phyloP scores from a whole-genome alignment of 2,113 vertebrate species.

The Herpetotheres cachinnans region DNA sequence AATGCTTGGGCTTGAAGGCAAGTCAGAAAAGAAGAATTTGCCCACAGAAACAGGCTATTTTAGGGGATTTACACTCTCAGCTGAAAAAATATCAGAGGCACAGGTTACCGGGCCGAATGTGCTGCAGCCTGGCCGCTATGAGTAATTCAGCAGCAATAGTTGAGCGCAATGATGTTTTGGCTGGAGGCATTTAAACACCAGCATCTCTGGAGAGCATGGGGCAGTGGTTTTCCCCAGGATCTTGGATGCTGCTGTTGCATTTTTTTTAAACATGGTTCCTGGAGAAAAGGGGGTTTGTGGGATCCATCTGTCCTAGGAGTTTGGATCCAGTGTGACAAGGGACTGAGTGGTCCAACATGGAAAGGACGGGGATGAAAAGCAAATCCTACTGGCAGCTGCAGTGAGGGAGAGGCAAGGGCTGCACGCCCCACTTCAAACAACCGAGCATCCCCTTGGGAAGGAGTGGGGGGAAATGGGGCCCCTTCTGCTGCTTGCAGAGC shows the following conservation, averaged over 20 bases:
- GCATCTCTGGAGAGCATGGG: background rate
- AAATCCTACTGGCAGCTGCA: accelerated
- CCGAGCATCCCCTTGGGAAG: background rate
- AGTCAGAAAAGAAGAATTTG: constrained; percentile 53
- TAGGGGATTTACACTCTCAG: constrained; percentile 38
- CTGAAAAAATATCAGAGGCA: background rate
- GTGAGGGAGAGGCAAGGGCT: background rate
- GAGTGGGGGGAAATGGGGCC: background rate
- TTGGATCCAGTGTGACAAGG: accelerated
- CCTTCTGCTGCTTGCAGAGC: background rate
- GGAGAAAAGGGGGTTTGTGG: background rate
- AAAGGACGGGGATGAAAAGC: background rate
- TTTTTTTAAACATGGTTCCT: background rate
- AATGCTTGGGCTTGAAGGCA: background rate
- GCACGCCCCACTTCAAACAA: accelerated
- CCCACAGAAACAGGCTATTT: constrained; percentile 52
- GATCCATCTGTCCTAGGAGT: background rate
- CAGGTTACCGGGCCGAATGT: background rate
- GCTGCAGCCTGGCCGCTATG: background rate
- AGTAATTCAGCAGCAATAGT: background rate
- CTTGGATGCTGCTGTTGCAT: background rate
- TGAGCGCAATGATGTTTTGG: background rate
- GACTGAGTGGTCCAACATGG: background rate
- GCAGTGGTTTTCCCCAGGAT: background rate
- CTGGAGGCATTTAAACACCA: background rate